phyloP scores from a whole-genome alignment of 35 echinoderm and acorn worm genomes.

The Eucidaris tribuloides region DNA sequence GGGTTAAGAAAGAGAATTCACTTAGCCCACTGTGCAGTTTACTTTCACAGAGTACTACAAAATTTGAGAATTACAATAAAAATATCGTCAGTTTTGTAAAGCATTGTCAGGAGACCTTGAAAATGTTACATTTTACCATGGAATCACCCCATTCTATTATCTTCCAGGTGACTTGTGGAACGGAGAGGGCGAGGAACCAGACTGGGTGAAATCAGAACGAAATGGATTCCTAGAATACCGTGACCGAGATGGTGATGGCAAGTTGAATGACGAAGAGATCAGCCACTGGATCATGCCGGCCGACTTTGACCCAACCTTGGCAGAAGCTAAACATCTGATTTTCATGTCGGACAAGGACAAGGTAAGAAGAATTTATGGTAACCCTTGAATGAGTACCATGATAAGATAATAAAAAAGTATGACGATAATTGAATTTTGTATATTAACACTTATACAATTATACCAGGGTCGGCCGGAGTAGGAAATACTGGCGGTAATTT shows the following conservation, averaged over 20 bases:
- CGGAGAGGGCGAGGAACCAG: conserved; percentile 18
- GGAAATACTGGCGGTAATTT: too few relatives aligned
- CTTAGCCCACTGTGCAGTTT: too few relatives aligned
- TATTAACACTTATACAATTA: too few relatives aligned
- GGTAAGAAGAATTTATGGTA: conserved; percentile 1
- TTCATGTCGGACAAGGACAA: conserved; percentile 67
- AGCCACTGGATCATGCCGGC: conserved; percentile 71
- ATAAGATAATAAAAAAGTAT: too few relatives aligned
- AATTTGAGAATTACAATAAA: too few relatives aligned
- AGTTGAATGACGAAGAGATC: conserved; percentile 44
- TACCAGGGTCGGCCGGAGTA: too few relatives aligned
- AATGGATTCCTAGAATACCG: conserved; percentile 46
- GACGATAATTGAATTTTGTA: too few relatives aligned
- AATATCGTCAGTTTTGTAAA: too few relatives aligned
- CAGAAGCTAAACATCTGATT: conserved; percentile 80
- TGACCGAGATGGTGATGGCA: conserved; percentile 67
- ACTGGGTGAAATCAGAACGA: conserved; percentile 58
- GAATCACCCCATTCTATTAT: background rate
- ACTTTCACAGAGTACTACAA: too few relatives aligned
- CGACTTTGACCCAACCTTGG: conserved; percentile 37
- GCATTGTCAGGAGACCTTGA: too few relatives aligned
- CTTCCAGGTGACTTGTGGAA: conserved; percentile 28
- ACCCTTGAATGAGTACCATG: background rate
- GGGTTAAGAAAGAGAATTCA: too few relatives aligned
- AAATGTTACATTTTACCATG: too few relatives aligned